Evolutionary conservation across 2,888 invertebrate genomes (phyloP).

Genomic region (Frankliniella intonsa): DNA sequence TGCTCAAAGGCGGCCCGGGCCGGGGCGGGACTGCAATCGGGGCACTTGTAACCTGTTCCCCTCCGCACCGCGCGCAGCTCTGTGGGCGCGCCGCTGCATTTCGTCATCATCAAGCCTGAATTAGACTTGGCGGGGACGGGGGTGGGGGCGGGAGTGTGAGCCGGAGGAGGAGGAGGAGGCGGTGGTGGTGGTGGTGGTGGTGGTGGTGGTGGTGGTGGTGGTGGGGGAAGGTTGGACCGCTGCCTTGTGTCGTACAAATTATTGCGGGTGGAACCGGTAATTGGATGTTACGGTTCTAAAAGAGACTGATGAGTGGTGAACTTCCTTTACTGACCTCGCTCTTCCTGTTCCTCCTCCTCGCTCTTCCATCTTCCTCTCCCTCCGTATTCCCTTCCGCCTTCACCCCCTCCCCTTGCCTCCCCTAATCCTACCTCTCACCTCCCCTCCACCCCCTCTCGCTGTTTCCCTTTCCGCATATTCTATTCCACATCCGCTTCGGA

Average conservation of each 20-base stretch:
- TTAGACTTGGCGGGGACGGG: neutral
- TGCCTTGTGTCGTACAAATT: neutral
- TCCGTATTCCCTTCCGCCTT: too few relatives aligned
- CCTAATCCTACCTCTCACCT: too few relatives aligned
- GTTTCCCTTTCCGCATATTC: neutral
- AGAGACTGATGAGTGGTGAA: neutral
- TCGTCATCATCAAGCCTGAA: too few relatives aligned
- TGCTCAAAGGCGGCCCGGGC: neutral
- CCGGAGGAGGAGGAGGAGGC: too few relatives aligned
- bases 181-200: too few relatives aligned
- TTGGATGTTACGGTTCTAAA: neutral
- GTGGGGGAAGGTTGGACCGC: neutral
- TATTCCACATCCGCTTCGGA: neutral
- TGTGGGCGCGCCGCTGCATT: too few relatives aligned
- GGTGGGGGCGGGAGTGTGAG: neutral
- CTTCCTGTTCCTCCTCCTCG: neutral
- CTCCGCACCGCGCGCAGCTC: too few relatives aligned
- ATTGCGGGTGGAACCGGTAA: conserved; percentile 1
- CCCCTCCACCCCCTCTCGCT: neutral
- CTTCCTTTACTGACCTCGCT: neutral
- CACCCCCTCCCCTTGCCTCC: too few relatives aligned
- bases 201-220: too few relatives aligned
- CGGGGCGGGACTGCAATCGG: neutral
- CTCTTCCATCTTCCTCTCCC: too few relatives aligned
- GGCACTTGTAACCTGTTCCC: too few relatives aligned